A percentile compares a stretch with the other conserved stretches of the same genome.
These are phyloP conservation scores for Chirona hameri DNA, from an alignment of 2,888 invertebrate species.

Conservation along the genomic window DNA sequence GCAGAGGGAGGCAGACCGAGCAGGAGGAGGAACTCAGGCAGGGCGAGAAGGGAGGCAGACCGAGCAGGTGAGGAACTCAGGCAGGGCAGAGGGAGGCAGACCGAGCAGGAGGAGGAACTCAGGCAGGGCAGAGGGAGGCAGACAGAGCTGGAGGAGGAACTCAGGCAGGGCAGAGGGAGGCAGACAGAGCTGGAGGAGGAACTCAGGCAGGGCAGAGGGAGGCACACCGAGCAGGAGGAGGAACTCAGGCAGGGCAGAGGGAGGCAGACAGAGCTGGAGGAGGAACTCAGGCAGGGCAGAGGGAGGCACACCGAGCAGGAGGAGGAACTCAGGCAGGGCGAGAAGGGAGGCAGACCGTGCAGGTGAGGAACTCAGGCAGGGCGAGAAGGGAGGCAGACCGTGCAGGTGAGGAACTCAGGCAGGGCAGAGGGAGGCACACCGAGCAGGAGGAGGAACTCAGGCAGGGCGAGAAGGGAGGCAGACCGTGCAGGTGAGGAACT, in stretches of 20 bases:
- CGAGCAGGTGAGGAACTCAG: no score
- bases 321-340: no score
- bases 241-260: background rate
- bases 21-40: background rate
- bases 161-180: no score
- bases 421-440: no score
- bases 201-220: no score
- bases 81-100: no score
- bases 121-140: background rate
- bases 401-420: background rate
- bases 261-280: background rate
- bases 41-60: no score
- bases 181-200: no score
- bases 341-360: constrained; percentile 82
- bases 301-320: no score
- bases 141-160: background rate
- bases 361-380: constrained; percentile 46
- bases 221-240: constrained; percentile 71
- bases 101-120: constrained; percentile 61
- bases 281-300: no score
- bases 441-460: no score
- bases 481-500: constrained; percentile 63
- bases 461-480: no score
- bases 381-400: background rate
- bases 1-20: background rate